Conservation (phyloP, 2,797 vertebrate genomes). For the Dryobates pubescens region DNA sequence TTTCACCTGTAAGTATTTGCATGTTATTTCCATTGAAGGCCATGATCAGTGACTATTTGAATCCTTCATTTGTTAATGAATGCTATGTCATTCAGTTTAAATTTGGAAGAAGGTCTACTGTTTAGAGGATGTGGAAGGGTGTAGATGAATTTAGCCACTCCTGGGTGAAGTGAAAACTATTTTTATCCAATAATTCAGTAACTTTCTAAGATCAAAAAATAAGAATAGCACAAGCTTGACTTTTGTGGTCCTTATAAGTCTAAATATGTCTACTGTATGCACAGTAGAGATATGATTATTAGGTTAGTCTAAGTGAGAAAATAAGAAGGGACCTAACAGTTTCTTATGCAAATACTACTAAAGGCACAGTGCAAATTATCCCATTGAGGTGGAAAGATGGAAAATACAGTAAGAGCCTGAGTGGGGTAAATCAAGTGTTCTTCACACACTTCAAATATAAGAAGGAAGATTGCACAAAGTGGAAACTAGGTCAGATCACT, state of each 20-base stretch:
- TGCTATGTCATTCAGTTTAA: neutral
- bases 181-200: neutral
- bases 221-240: neutral
- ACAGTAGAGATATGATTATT: neutral
- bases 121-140: neutral
- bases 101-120: neutral
- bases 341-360: neutral
- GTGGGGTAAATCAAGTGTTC: constrained; percentile 8
- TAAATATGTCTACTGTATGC: neutral
- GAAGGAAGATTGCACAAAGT: neutral
- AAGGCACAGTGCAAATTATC: neutral
- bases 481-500: constrained; percentile 33
- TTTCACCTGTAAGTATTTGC: neutral
- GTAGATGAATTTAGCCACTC: neutral
- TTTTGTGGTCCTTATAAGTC: neutral
- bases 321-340: neutral
- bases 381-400: neutral
- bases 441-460: neutral
- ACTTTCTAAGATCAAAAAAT: neutral
- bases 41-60: neutral
- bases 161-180: neutral
- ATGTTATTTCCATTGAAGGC: neutral
- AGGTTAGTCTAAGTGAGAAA: neutral
- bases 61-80: neutral
- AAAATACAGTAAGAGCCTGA: neutral